These are phyloP conservation scores for Agrilus biguttatus DNA, from an alignment of 2,888 invertebrate species.

Conservation along the genomic window DNA sequence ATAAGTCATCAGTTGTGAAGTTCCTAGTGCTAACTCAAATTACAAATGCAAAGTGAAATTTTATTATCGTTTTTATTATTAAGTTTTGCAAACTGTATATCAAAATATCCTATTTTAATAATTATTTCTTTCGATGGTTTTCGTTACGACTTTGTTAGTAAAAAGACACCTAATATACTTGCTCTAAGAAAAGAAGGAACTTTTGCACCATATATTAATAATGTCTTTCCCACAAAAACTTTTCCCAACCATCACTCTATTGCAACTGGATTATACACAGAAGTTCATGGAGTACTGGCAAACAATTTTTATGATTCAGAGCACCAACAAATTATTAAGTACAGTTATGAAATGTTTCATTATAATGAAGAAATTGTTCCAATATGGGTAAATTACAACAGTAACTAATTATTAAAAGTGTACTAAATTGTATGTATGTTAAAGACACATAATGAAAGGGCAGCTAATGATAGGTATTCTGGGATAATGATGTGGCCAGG, in stretches of 20 bases:
- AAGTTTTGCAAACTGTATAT: slow-evolving; percentile 17
- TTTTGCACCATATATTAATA: slow-evolving; percentile 40
- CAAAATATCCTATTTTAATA: slow-evolving; percentile 36
- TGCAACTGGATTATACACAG: slow-evolving; percentile 52
- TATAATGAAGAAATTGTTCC: slow-evolving; percentile 39
- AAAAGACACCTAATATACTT: slow-evolving; percentile 44
- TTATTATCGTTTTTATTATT: slow-evolving; percentile 7
- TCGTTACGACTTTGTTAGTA: slow-evolving; percentile 48
- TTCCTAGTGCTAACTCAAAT: too few species aligned
- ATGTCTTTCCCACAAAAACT: slow-evolving; percentile 56
- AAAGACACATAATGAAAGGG: slow-evolving; percentile 42
- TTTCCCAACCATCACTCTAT: slow-evolving; percentile 63
- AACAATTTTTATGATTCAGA: slow-evolving; percentile 43
- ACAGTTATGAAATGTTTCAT: slow-evolving; percentile 36
- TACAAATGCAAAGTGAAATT: not conserved
- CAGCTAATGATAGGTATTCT: slow-evolving; percentile 36
- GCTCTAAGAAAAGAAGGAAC: slow-evolving; percentile 40
- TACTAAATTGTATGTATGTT: slow-evolving; percentile 2
- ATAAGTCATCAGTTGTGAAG: too few species aligned
- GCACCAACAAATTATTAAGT: slow-evolving; percentile 19
- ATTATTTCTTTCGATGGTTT: slow-evolving; percentile 59
- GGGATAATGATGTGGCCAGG: slow-evolving; percentile 64
- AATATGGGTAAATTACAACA: slow-evolving; percentile 37
- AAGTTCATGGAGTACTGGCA: slow-evolving; percentile 53
- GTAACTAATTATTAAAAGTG: not conserved